Evolutionary conservation across 2,888 invertebrate species (phyloP).

Genomic region (Oxystoma pomonae): DNA sequence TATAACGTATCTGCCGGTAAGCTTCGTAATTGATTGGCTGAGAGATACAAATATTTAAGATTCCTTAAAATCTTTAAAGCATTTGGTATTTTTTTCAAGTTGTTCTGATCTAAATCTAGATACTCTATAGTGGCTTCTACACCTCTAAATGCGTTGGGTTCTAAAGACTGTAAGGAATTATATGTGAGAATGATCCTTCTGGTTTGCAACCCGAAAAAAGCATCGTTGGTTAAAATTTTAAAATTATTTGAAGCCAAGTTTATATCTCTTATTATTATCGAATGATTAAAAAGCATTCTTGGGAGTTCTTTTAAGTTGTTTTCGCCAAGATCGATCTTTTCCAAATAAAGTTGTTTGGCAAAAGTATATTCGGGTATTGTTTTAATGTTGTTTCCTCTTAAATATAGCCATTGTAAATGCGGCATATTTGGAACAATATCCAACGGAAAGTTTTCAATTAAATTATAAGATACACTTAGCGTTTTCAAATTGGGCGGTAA

Average conservation of each 20-base stretch:
- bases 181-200: conserved; percentile 77
- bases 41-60: conserved; percentile 75
- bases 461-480: conserved; percentile 69
- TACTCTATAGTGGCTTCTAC: conserved; percentile 72
- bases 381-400: conserved; percentile 61
- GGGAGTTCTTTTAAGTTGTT: conserved; percentile 71
- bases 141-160: conserved; percentile 68
- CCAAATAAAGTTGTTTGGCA: conserved; percentile 50
- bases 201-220: conserved; percentile 66
- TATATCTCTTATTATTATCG: conserved; percentile 71
- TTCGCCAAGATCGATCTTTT: conserved; percentile 79
- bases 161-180: conserved; percentile 66
- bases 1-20: conserved; percentile 56
- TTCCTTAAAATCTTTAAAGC: conserved; percentile 64
- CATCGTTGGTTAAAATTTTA: conserved; percentile 57
- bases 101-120: conserved; percentile 77
- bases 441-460: conserved; percentile 64
- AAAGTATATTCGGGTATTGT: conserved; percentile 44
- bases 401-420: conserved; percentile 65
- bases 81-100: conserved; percentile 63
- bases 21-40: conserved; percentile 69
- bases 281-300: conserved; percentile 62
- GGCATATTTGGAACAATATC: conserved; percentile 60
- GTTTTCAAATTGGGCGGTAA: conserved; percentile 65
- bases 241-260: conserved; percentile 80